A percentile compares a stretch with the other conserved stretches of the same genome.
Evolutionary conservation across 2,888 invertebrate species (phyloP).

Genomic region (Bhutanitis thaidina): DNA sequence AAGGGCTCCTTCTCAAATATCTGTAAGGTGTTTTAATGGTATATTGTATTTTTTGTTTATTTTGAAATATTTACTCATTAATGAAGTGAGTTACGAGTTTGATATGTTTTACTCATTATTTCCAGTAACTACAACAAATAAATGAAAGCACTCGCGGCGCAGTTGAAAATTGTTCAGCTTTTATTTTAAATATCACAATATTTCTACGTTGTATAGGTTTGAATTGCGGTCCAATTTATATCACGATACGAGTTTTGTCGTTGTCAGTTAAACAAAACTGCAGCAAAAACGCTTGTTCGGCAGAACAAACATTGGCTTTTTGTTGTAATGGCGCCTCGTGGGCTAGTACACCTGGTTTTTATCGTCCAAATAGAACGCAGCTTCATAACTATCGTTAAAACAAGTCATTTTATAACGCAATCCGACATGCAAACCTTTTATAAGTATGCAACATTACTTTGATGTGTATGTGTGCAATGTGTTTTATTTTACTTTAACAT

Average conservation of each 20-base stretch:
- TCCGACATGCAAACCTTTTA: no score
- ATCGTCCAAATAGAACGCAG: conserved; percentile 26
- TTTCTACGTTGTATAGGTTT: conserved; percentile 23
- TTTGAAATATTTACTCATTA: no score
- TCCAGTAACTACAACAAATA: no score
- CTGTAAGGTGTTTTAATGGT: no score
- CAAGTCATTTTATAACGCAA: conserved; percentile 1
- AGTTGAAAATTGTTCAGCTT: conserved; percentile 12
- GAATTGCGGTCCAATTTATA: conserved; percentile 30
- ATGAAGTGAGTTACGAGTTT: no score
- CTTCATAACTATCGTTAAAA: conserved; percentile 13
- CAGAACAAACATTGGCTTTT: conserved; percentile 24
- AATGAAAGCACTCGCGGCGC: no score
- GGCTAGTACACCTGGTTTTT: conserved; percentile 24
- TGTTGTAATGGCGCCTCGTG: conserved; percentile 23
- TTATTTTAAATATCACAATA: conserved; percentile 26
- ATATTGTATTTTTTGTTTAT: no score
- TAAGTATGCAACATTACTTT: no score
- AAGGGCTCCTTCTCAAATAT: no score
- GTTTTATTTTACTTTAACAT: no score
- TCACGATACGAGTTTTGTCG: conserved; percentile 26
- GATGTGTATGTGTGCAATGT: no score
- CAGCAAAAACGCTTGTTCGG: conserved; percentile 29
- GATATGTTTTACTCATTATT: no score
- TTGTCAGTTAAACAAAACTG: conserved; percentile 28